Conservation (phyloP, 2,113 vertebrate genomes). For the Bujurquina vittata region DNA sequence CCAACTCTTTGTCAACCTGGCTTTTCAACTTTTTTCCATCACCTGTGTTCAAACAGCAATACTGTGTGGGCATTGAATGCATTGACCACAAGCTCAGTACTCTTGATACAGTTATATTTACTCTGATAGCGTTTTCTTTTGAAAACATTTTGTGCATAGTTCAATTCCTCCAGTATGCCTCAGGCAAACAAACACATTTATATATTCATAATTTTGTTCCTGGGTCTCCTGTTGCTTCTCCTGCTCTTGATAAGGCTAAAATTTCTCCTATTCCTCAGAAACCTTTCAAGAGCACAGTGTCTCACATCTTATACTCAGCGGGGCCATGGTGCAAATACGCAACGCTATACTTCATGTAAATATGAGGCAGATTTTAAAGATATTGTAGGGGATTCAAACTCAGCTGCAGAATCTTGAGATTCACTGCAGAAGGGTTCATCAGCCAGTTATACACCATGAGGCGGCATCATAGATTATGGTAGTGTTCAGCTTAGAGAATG, state of each 20-base stretch:
- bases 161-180: no score
- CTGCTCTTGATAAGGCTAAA: not conserved
- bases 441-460: not conserved
- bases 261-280: not conserved
- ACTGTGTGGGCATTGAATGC: no score
- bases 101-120: no score
- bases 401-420: not conserved
- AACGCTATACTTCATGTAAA: not conserved
- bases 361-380: not conserved
- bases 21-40: no score
- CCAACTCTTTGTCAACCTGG: no score
- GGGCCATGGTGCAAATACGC: not conserved
- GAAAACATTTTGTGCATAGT: no score
- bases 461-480: not conserved
- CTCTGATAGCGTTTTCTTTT: no score
- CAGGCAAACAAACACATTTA: no score
- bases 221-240: not conserved
- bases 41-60: not conserved
- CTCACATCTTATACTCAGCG: not conserved
- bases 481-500: constrained; percentile 3
- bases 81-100: no score
- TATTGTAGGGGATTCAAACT: not conserved
- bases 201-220: not conserved
- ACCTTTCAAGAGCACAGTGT: not conserved
- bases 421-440: not conserved